A percentile compares a stretch with the other conserved stretches of the same genome.
These are phyloP conservation scores for Phalanger gymnotis DNA, from an alignment of 2,797 vertebrate genomes.

Conservation along the genomic window DNA sequence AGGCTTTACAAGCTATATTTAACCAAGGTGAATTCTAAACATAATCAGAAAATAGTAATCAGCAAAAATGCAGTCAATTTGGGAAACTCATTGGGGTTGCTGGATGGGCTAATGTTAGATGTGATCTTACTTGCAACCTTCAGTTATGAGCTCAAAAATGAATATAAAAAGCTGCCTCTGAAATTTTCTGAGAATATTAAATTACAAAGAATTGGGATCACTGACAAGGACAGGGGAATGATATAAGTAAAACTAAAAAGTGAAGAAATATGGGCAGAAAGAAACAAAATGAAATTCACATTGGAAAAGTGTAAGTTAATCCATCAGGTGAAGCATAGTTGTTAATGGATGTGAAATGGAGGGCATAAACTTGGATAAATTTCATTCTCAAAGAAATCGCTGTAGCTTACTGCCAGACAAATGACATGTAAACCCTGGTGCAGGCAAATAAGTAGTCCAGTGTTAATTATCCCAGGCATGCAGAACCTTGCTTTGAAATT, in stretches of 20 bases:
- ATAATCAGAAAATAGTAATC: conserved; percentile 20
- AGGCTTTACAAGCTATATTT: not conserved
- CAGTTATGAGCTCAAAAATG: not conserved
- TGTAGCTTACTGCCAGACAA: not conserved
- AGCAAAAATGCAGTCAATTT: not conserved
- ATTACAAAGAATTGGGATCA: not conserved
- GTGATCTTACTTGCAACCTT: not conserved
- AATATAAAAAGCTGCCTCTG: not conserved
- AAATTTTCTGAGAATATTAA: conserved; percentile 21
- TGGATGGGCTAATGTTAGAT: not conserved
- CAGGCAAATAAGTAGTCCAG: not conserved
- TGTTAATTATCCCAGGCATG: not conserved
- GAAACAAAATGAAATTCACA: conserved; percentile 14
- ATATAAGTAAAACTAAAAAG: not conserved
- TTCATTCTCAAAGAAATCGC: not conserved
- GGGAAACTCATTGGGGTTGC: not conserved
- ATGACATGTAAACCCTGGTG: not conserved
- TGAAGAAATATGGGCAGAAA: not conserved
- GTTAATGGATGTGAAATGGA: not conserved
- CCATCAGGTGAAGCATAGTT: not conserved
- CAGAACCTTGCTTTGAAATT: not conserved
- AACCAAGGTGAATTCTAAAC: conserved; percentile 22
- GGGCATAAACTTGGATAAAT: not conserved
- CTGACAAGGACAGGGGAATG: not conserved
- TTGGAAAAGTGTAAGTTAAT: not conserved